Conservation (phyloP, 2,797 vertebrate genomes). For the Semaprochilodus insignis region DNA sequence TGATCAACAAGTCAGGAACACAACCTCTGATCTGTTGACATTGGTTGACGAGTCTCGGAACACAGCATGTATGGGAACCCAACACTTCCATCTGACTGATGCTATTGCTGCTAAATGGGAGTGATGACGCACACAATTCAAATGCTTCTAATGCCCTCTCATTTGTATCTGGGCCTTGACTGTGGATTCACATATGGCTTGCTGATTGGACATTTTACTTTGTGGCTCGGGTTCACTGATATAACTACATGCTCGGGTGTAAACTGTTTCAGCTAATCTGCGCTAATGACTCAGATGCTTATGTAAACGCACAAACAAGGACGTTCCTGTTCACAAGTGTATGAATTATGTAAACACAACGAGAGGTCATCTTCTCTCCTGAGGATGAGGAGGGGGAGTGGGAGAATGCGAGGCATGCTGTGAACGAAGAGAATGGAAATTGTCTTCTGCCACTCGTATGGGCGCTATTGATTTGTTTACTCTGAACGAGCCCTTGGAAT, state of each 20-base stretch:
- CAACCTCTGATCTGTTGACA: too few relatives aligned
- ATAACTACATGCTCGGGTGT: background rate
- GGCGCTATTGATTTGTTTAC: conserved; percentile 78
- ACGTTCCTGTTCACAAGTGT: conserved; percentile 69
- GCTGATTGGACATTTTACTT: conserved; percentile 4
- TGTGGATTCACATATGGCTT: background rate
- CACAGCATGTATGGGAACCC: too few relatives aligned
- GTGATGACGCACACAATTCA: background rate
- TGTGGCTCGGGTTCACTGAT: background rate
- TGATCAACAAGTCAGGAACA: too few relatives aligned
- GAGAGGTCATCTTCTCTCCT: conserved; percentile 63
- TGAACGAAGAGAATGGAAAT: conserved; percentile 69
- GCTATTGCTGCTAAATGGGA: background rate
- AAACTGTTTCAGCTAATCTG: background rate
- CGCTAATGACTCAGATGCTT: conserved; percentile 36
- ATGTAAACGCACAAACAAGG: conserved; percentile 37
- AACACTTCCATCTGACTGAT: background rate
- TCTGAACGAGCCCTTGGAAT: conserved; percentile 81
- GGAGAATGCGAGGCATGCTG: background rate
- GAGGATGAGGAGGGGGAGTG: background rate
- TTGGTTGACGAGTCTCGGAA: too few relatives aligned
- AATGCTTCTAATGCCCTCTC: background rate
- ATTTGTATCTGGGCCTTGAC: background rate
- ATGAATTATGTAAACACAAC: conserved; percentile 78
- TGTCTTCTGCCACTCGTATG: conserved; percentile 74